Conservation (phyloP, 2,888 invertebrate species). For the Leptopilina myrica region DNA sequence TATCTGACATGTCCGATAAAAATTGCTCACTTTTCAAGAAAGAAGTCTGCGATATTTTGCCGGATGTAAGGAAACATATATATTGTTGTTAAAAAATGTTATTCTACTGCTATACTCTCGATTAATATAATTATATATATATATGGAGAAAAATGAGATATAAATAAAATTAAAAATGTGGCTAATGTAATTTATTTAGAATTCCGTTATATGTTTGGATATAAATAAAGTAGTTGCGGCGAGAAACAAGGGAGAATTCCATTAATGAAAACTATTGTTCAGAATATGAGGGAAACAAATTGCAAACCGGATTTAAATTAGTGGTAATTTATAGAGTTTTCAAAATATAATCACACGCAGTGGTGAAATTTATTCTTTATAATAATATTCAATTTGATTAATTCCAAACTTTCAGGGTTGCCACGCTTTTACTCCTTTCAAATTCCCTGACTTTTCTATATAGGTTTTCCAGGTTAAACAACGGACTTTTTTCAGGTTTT, state of each 20-base stretch:
- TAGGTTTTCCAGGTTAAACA: no score
- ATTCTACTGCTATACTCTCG: not conserved
- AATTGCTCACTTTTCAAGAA: slow-evolving; percentile 10
- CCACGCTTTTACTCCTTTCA: no score
- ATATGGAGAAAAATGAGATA: not conserved
- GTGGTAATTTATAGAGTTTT: no score
- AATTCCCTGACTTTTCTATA: no score
- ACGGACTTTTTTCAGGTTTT: no score
- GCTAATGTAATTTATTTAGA: not conserved
- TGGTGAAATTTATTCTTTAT: no score
- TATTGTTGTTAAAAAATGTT: not conserved
- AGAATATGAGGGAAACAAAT: slow-evolving; percentile 9
- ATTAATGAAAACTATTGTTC: slow-evolving; percentile 28
- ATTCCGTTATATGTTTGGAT: no score
- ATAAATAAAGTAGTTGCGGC: no score
- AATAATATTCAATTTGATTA: no score
- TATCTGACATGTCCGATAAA: slow-evolving; percentile 4
- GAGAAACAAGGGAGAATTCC: not conserved
- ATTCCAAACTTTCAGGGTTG: no score
- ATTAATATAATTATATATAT: slow-evolving; percentile 23
- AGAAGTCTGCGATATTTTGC: not conserved
- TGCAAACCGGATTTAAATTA: slow-evolving; percentile 21
- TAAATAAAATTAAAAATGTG: slow-evolving; percentile 13
- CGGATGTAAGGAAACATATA: slow-evolving; percentile 10
- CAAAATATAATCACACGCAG: no score